These are phyloP conservation scores for Peromyscus nudipes DNA, from an alignment of 2,797 vertebrate genomes.

Conservation along the genomic window DNA sequence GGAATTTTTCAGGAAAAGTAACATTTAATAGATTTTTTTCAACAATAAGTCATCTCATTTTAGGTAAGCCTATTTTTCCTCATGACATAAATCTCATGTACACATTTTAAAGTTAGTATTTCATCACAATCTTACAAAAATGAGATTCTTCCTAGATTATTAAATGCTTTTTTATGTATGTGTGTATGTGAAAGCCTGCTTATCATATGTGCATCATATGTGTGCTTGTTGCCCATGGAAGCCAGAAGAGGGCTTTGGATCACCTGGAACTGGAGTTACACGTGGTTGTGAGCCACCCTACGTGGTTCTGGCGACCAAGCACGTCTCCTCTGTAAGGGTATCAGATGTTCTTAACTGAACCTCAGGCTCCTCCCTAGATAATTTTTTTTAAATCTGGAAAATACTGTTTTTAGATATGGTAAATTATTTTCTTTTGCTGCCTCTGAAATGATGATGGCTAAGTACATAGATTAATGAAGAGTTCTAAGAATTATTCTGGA, in stretches of 20 bases:
- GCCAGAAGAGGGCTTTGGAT: neutral
- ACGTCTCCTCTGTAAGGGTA: neutral
- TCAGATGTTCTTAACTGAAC: neutral
- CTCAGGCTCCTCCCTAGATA: neutral
- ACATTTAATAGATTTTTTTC: neutral
- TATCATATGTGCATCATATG: neutral
- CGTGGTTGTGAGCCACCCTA: too few relatives aligned
- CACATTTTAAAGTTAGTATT: neutral
- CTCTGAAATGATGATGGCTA: neutral
- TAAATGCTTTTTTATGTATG: neutral
- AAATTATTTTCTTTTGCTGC: neutral
- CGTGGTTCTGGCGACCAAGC: neutral
- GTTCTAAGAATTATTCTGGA: neutral
- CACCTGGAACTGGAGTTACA: neutral
- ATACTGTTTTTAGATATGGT: neutral
- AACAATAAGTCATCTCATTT: neutral
- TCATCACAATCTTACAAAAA: neutral
- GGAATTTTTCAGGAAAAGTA: neutral
- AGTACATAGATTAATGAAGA: slow-evolving; percentile 34
- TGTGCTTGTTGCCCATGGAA: too few relatives aligned
- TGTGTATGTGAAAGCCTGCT: neutral
- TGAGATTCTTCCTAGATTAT: neutral
- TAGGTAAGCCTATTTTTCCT: neutral
- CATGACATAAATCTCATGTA: neutral
- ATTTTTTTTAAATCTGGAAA: neutral